Base-by-base conservation (phyloP, 2,113 vertebrate species). In the Oreochromis spilurus region DNA sequence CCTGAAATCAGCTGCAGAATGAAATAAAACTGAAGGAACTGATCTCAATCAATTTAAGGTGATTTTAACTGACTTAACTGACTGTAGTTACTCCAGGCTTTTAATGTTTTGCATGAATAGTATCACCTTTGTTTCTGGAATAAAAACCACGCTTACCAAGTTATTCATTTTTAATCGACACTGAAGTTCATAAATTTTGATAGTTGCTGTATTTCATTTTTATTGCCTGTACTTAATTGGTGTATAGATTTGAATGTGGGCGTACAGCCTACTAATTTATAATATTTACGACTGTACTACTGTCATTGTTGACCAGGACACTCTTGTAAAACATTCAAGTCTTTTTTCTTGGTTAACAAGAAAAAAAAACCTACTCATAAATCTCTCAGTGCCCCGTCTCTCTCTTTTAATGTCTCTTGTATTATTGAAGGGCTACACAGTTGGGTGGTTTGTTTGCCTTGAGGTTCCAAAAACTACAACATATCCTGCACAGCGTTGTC, bases 341-440 rank as follows among this genome's bases (percentile, higher is more conserved):
- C 19, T 67, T 67, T 67, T 67, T 67, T 67, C 60, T 67, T 67
- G 60, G 60, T 38, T 65, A 65, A 65, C 31, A 36, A 21, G 7
- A 54, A 65, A 65, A 36, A 36, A 9, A 9, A 36, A 0, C 31
- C 58, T 7, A n/a, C 10, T 48, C 6, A 0, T 48, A 13, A 50
- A 77, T 50, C 72, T 29, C 9, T 19, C 4, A 0, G 45, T 50
- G 1, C 43, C 16, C 13, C 0, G 2, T 2, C 0, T 77, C 43
- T 9, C 36, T 50, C 43, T 77, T 50, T 31, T 45, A 26, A 26
- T 72, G 38, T 72, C 67, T 45, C 67, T 48, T 17, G 40, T 72
- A 11, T 48, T 17, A 48, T 45, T 45, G 14, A 72, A 72, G 21
- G 21, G 24, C 8, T 45, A 11, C 40, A 26, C 67, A 45, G 8